phyloP scores from a whole-genome alignment of 2,797 vertebrate species.

The Myotis daubentonii region DNA sequence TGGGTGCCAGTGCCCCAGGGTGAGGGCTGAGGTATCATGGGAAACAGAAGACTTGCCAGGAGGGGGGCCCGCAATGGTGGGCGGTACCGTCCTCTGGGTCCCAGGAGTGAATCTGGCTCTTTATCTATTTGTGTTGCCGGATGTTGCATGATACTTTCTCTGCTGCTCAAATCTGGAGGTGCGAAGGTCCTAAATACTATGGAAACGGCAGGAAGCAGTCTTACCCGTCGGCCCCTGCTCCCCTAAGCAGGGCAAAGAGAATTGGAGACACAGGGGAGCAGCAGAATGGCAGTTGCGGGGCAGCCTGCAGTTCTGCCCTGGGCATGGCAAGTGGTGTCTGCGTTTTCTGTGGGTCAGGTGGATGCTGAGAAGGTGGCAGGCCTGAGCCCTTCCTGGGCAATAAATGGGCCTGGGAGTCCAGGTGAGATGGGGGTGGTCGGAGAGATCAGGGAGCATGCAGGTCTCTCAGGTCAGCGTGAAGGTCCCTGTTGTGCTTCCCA shows the following conservation, averaged over 20 bases:
- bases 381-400: background rate
- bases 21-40: background rate
- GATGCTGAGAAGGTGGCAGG: background rate
- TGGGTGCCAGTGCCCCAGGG: background rate
- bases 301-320: background rate
- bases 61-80: background rate
- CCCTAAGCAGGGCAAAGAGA: background rate
- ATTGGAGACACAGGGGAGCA: background rate
- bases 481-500: background rate
- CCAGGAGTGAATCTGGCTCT: background rate
- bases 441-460: background rate
- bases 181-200: background rate
- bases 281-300: background rate
- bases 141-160: background rate
- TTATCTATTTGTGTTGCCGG: background rate
- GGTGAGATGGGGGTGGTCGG: background rate
- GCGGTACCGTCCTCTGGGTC: background rate
- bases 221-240: background rate
- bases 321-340: background rate
- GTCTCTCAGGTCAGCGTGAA: background rate
- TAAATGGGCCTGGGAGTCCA: background rate
- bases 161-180: background rate
- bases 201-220: no score
- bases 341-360: background rate
- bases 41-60: background rate